Percentiles rank a stretch among this genome's conserved stretches.
Conservation (phyloP, 2,113 vertebrate species). For the Bolborhynchus lineola region DNA sequence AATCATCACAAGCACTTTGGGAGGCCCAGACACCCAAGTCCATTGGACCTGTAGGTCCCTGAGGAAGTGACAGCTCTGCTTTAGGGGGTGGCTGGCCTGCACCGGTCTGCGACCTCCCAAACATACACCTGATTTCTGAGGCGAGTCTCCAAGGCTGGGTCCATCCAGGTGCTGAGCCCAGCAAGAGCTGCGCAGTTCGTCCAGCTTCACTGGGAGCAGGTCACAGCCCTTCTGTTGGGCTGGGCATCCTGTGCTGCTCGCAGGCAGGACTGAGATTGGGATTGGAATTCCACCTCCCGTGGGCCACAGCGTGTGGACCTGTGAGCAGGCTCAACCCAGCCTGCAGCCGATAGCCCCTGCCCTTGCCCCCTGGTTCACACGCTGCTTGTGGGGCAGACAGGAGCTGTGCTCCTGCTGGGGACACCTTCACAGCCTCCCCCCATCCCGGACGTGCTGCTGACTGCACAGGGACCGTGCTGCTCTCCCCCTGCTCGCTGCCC, state of each 20-base stretch:
- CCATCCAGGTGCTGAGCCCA: neutral
- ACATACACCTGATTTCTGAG: neutral
- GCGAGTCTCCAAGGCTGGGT: neutral
- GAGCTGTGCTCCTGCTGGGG: neutral
- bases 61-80: neutral
- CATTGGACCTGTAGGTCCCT: neutral
- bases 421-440: neutral
- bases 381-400: fast-evolving
- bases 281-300: neutral
- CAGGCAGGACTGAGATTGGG: neutral
- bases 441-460: neutral
- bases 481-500: neutral
- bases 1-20: neutral
- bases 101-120: neutral
- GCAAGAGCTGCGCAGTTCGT: fast-evolving
- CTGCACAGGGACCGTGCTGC: neutral
- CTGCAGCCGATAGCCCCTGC: fast-evolving
- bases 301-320: fast-evolving
- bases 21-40: neutral
- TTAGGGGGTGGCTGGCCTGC: neutral
- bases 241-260: neutral
- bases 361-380: fast-evolving
- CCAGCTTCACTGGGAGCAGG: neutral
- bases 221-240: too few relatives aligned
- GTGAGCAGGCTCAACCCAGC: neutral